Evolutionary conservation across 2,113 vertebrate genomes (phyloP).

Genomic region (Uria aalge): DNA sequence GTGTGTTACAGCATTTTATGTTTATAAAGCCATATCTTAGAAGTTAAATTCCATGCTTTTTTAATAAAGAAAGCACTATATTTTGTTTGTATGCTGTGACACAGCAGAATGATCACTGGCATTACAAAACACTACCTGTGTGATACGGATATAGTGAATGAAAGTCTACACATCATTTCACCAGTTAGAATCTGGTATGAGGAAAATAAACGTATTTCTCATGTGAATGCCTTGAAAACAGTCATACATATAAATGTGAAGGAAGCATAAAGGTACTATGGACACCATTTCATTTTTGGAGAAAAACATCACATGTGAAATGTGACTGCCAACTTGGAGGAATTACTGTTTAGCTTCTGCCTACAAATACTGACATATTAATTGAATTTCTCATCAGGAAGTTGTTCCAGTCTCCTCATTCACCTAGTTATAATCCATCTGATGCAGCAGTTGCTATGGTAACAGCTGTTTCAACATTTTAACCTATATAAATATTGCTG

Average conservation of each 20-base stretch:
- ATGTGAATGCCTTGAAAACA: background rate
- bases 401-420: conserved; percentile 15
- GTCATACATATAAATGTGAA: background rate
- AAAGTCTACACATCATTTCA: background rate
- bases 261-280: background rate
- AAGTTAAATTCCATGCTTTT: background rate
- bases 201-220: background rate
- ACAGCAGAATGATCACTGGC: background rate
- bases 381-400: conserved; percentile 39
- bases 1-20: background rate
- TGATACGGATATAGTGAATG: background rate
- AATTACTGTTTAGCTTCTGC: background rate
- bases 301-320: background rate
- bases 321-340: background rate
- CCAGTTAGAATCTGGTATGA: background rate
- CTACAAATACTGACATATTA: background rate
- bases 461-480: conserved; percentile 21
- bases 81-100: background rate
- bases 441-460: conserved; percentile 18
- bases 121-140: background rate
- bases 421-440: background rate
- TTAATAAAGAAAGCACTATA: background rate
- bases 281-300: background rate
- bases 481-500: background rate
- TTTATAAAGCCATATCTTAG: background rate